Evolutionary conservation across 1,140 invertebrate genomes (phyloP), one percentile per base, ranked within the genome.

Genomic region (Papilio xuthus): DNA sequence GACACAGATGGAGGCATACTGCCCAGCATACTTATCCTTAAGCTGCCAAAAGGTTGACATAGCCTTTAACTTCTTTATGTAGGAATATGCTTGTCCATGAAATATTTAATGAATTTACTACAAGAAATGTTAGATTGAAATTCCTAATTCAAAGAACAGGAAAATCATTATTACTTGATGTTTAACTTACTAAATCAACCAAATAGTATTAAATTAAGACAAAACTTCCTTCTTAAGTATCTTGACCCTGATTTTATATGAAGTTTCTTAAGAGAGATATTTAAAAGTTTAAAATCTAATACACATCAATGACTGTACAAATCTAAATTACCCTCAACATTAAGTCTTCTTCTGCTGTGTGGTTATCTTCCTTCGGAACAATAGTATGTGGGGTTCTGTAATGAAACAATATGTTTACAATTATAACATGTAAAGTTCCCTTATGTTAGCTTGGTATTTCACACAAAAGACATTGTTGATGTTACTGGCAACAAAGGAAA

Each of bases 381-480:
- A 90, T 74, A 96, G 86, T 83, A 96, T 96, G 83, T 96, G 96
- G 20, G 96, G 96, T 86, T 96, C 96, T 96, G 94, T 78, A 95
- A 95, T 79, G 78, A 79, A 84, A 74, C 13, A 44, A 12, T 12
- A 44, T 12, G 12, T 12, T 9, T 44, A 44, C 8, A 44, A 44
- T 44, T 10, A 44, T 44, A 44, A 13, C 32, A 37, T 37, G 32
- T 44, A 47, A 37, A 75, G 32, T 6, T 7, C 32, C 20, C 9
- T 32, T 20, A 80, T 70, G 69, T 74, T 18, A 73, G 20, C 37
- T 60, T 67, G 32, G 79, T 74, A 50, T 44, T 78, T 72, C 44
- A 78, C 28, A 47, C 23, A 73, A 80, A 37, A n/a, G n/a, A n/a
- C n/a, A n/a, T n/a, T n/a, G n/a, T n/a, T n/a, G n/a, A n/a, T n/a